Percentiles rank a stretch among this genome's conserved stretches.
These are phyloP conservation scores for Acromyrmex heyeri DNA, from an alignment of 1,140 invertebrate genomes.

Conservation along the genomic window DNA sequence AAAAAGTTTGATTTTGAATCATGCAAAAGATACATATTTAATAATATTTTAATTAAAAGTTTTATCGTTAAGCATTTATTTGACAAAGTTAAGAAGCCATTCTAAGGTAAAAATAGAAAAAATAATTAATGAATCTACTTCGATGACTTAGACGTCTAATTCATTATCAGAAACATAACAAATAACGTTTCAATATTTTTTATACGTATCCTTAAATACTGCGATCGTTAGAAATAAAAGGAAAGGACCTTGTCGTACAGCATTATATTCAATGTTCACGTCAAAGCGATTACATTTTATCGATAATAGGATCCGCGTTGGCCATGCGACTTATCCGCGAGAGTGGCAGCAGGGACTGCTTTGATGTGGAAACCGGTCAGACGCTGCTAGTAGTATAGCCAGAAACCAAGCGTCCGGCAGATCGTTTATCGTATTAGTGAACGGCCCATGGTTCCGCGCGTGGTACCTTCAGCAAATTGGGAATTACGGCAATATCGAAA, in stretches of 20 bases:
- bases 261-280: not conserved
- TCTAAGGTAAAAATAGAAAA: not conserved
- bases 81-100: not conserved
- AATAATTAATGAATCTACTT: not conserved
- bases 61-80: not conserved
- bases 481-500: conserved; percentile 61
- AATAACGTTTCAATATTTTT: not conserved
- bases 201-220: not conserved
- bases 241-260: not conserved
- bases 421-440: conserved; percentile 59
- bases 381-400: conserved; percentile 57
- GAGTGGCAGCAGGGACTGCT: not conserved
- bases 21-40: not conserved
- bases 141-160: not conserved
- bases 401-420: conserved; percentile 47
- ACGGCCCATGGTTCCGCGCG: conserved; percentile 27
- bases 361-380: conserved; percentile 57
- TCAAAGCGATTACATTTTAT: conserved; percentile 58
- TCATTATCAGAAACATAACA: not conserved
- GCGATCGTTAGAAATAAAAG: not conserved
- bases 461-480: conserved; percentile 53
- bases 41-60: not conserved
- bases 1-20: not conserved
- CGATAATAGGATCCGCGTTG: conserved; percentile 47
- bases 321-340: conserved; percentile 26